Conservation (phyloP, 2,888 invertebrate species). For the Aphidius colemani region DNA sequence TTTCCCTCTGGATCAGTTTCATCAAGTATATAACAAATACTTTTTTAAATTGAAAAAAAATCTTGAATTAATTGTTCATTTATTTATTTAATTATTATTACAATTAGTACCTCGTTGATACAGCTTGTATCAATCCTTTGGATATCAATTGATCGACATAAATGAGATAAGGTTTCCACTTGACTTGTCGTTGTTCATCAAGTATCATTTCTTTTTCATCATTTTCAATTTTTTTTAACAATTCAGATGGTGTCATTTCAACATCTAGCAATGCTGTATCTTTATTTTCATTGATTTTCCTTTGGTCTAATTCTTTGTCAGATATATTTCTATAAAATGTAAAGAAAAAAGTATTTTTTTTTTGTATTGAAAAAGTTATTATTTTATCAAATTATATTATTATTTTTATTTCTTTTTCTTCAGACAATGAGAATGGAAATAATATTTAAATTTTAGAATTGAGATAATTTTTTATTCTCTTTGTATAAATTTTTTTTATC, state of each 20-base stretch:
- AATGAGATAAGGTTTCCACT: constrained; percentile 69
- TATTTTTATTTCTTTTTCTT: background rate
- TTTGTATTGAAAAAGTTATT: no score
- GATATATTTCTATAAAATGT: constrained; percentile 24
- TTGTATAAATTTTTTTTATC: no score
- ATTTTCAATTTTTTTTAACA: constrained; percentile 55
- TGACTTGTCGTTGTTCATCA: constrained; percentile 41
- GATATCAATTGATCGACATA: constrained; percentile 70
- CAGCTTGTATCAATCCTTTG: constrained; percentile 64
- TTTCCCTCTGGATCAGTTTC: constrained; percentile 68
- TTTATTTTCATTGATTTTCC: constrained; percentile 57
- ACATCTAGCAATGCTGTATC: constrained; percentile 49
- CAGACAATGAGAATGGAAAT: background rate
- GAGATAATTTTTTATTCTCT: no score
- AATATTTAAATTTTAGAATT: no score
- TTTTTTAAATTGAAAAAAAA: constrained; percentile 40
- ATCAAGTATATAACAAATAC: constrained; percentile 65
- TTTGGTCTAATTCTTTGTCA: constrained; percentile 35
- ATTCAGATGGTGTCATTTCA: constrained; percentile 36
- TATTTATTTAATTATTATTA: background rate
- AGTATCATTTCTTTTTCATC: constrained; percentile 61
- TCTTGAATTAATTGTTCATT: background rate
- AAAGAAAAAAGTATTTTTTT: constrained; percentile 1
- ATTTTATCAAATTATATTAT: background rate
- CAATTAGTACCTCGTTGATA: constrained; percentile 54